Evolutionary conservation across 2,888 invertebrate genomes (phyloP), one percentile per base, ranked within the genome.

Genomic region (Drosophila silvestris): DNA sequence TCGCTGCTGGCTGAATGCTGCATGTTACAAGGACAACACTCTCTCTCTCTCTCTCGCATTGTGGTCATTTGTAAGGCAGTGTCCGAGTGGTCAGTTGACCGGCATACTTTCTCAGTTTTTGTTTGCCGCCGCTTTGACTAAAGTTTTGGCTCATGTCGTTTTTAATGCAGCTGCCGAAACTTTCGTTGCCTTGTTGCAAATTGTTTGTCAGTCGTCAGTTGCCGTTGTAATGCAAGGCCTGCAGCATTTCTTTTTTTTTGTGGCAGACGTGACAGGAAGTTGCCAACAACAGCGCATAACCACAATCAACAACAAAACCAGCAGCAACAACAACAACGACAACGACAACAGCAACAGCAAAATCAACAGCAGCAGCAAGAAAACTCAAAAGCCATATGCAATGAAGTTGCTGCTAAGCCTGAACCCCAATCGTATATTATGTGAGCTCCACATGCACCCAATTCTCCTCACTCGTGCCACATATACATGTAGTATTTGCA

Each of bases 231-330:
- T 73, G 61, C 47, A 28, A n/a, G 68, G 54, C 76, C 66, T 62
- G 53, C 61, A 51, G 69, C 65, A 47, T 60, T 67, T 73, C 19
- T 19, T 51, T 52, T 74, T 68, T 77, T 73, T 65, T 77, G 68
- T 60, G 63, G 62, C 77, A 68, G 68, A 77, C 77, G 77, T 77
- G 77, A 77, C 77, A 77, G 77, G 77, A 77, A 77, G 77, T 66
- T 39, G 61, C 51, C 64, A 52, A 57, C 64, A 61, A 28, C 50
- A 73, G 39, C 44, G 68, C 68, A 67, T 37, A 44, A 37, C 65
- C 35, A 33, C 64, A 59, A 14, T 26, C 64, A 64, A 12, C 53
- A 22, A 37, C 35, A 62, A 9, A 47, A 70, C 54, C 28, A 58
- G 16, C 58, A 32, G n/a, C 53, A 33, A 16, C 33, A 33, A 22